Percentiles rank a stretch among this genome's conserved stretches.
These are phyloP conservation scores for Benthosema pterotum DNA, from an alignment of 2,797 vertebrate species.

Conservation along the genomic window DNA sequence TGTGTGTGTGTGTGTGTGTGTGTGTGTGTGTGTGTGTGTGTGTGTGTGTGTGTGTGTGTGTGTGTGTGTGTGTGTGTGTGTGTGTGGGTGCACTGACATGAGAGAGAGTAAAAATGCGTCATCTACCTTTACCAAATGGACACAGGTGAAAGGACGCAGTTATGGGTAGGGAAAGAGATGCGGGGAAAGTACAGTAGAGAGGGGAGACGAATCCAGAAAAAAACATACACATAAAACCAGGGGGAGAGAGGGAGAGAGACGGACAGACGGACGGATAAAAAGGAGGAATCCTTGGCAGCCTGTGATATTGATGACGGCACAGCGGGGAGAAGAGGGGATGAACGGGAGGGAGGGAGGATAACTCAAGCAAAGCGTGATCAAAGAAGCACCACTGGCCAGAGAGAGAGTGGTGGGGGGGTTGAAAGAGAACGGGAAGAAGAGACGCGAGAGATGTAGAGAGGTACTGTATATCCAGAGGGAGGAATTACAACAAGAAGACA, in stretches of 20 bases:
- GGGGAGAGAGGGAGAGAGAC: conserved; percentile 59
- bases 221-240: conserved; percentile 74
- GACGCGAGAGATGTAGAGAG: conserved; percentile 26
- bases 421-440: background rate
- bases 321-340: conserved; percentile 64
- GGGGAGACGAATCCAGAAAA: conserved; percentile 63
- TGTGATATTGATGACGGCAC: conserved; percentile 76
- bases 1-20: conserved; percentile 31
- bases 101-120: background rate
- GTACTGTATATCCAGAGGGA: conserved; percentile 6
- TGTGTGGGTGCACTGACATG: background rate
- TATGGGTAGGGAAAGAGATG: conserved; percentile 49
- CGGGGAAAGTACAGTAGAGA: conserved; percentile 9
- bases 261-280: conserved; percentile 8
- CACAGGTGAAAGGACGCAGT: conserved; percentile 58
- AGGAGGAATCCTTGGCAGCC: conserved; percentile 71
- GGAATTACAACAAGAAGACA: background rate
- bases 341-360: conserved; percentile 59
- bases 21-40: conserved; percentile 13
- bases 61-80: conserved; percentile 15
- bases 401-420: conserved; percentile 6
- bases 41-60: conserved; percentile 9
- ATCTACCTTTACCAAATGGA: conserved; percentile 43
- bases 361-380: conserved; percentile 71
- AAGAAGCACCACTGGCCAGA: conserved; percentile 66